These are phyloP conservation scores for Minunthozetes semirufus DNA, from an alignment of 2,888 invertebrate genomes.

Conservation along the genomic window DNA sequence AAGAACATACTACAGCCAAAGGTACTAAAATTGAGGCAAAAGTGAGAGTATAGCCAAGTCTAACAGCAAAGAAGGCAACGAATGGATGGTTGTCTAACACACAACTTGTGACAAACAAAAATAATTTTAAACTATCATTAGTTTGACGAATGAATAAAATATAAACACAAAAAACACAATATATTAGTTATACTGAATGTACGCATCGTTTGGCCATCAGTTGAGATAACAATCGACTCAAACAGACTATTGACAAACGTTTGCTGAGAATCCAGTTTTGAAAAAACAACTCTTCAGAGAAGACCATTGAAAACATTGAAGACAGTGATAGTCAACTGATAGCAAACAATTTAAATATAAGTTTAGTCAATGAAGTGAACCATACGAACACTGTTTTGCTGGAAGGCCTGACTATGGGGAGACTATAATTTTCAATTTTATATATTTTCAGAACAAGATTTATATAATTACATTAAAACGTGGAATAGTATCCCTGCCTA, in stretches of 20 bases:
- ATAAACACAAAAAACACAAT: conserved; percentile 26
- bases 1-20: not conserved
- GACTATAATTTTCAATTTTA: conserved; percentile 29
- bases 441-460: not conserved
- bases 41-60: conserved; percentile 14
- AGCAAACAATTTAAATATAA: conserved; percentile 28
- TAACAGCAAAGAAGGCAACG: not conserved
- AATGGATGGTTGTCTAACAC: conserved; percentile 24
- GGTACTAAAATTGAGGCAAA: conserved; percentile 1
- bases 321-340: no score
- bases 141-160: conserved; percentile 28
- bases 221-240: conserved; percentile 14
- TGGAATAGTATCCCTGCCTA: conserved; percentile 6
- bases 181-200: conserved; percentile 5
- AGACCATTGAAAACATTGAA: not conserved
- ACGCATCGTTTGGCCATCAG: conserved; percentile 12
- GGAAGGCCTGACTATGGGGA: no score
- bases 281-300: not conserved
- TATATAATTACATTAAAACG: conserved; percentile 18
- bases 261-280: not conserved
- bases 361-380: conserved; percentile 17
- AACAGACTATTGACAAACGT: conserved; percentile 1
- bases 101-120: conserved; percentile 27
- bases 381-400: conserved; percentile 4
- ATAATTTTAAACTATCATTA: conserved; percentile 25